Base-by-base conservation (phyloP, 2,113 vertebrate genomes). In the Alaudala cheleensis region DNA sequence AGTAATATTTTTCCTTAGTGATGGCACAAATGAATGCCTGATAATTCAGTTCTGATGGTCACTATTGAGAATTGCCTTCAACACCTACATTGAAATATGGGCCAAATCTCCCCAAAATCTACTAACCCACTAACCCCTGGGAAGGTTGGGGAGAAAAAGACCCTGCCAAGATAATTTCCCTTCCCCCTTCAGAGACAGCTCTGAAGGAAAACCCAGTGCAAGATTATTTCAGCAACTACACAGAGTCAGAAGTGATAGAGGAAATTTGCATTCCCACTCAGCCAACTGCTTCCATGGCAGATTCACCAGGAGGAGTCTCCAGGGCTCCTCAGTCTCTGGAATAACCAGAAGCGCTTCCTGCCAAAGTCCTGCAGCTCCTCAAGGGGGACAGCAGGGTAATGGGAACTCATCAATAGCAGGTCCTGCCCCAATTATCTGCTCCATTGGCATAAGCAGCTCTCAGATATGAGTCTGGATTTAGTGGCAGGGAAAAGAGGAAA, bases 401-500 rank as follows among this genome's bases (percentile, higher is more conserved):
- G 37, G 80, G 64, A 83, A 12, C 79, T 42, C 70, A 86, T 44
- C 64, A 73, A 70, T 18, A 53, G 24, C 51, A 93, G 72, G 56
- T 86, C 61, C 60, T 96, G 90, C 56, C 90, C 72, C 84, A 89
- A 11, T 79, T 92, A 89, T 53, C 76, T 64, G 60, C 92, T 93
- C 71, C 90, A 81, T 28, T 94, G 88, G 69, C 67, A 84, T 40
- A 71, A 88, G 70, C 37, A 89, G n/a, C 15, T 88, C 88, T 88
- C 85, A 92, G 67, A 88, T 47, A 81, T 12, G 34, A 94, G 44
- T 37, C 53, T 83, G 82, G 56, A 81, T 92, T 95, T 71, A 90
- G 65, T 12, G 16, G 44, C 7, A 4, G 25, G 33, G 33, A 76
- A 79, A 67, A 40, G 15, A 73, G 15, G 18, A 82, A 77, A 80